A percentile compares a stretch with the other conserved stretches of the same genome.
These are phyloP conservation scores for Syrrhaptes paradoxus DNA, from an alignment of 2,113 vertebrate genomes.

Conservation along the genomic window DNA sequence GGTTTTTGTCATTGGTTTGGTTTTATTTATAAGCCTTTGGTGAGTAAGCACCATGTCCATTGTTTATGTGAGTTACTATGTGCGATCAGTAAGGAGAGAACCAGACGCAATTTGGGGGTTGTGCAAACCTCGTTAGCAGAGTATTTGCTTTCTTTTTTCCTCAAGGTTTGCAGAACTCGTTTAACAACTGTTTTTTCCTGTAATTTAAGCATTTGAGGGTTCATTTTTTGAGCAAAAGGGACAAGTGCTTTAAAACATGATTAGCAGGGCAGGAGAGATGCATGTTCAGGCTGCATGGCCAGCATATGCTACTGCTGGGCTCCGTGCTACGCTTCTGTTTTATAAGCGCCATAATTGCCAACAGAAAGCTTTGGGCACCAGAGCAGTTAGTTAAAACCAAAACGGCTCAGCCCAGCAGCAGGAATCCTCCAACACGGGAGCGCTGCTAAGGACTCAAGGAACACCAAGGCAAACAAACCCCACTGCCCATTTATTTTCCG, in stretches of 20 bases:
- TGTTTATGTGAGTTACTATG: slow-evolving; percentile 16
- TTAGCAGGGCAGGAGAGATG: not conserved
- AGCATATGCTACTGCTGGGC: fast-evolving
- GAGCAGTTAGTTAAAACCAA: too few relatives aligned
- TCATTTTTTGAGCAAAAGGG: not conserved
- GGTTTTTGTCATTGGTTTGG: not conserved
- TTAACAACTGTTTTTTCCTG: not conserved
- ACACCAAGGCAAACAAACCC: not conserved
- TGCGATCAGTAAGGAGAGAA: not conserved
- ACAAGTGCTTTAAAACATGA: not conserved
- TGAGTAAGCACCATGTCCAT: not conserved
- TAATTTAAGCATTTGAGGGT: not conserved
- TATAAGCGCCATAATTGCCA: fast-evolving
- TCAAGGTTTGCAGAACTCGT: not conserved
- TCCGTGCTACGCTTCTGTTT: not conserved
- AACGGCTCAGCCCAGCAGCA: fast-evolving
- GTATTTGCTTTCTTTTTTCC: not conserved
- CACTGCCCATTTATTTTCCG: not conserved
- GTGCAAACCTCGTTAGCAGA: not conserved
- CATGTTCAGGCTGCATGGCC: fast-evolving
- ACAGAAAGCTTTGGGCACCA: too few relatives aligned
- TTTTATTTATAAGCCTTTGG: not conserved
- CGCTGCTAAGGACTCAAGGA: not conserved
- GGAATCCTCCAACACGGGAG: fast-evolving
- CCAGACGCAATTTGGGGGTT: not conserved